phyloP scores from a whole-genome alignment of 2,888 invertebrate genomes.

The Zygothrica quintamaculata region DNA sequence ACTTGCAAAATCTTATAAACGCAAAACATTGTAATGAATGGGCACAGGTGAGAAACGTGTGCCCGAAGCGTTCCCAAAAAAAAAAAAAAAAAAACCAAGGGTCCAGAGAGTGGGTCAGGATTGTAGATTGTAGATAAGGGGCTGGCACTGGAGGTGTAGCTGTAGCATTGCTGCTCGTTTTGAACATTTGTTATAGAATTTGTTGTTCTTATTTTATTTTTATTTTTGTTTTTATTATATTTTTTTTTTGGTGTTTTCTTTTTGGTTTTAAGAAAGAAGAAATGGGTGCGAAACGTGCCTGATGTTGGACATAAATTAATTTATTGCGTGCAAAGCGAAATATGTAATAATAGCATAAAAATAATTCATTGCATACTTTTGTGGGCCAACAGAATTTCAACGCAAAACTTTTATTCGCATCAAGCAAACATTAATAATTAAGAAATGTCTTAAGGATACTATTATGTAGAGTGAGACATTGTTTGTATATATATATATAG shows the following conservation, averaged over 20 bases:
- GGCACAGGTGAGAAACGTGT: conserved; percentile 76
- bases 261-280: too few relatives aligned
- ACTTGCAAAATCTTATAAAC: conserved; percentile 72
- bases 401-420: conserved; percentile 67
- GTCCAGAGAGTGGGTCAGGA: neutral
- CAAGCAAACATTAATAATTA: conserved; percentile 70
- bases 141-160: neutral
- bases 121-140: neutral
- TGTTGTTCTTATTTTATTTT: neutral
- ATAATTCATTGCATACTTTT: conserved; percentile 76
- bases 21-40: conserved; percentile 74
- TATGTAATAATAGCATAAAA: conserved; percentile 63
- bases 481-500: too few relatives aligned
- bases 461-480: too few relatives aligned
- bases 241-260: conserved; percentile 11
- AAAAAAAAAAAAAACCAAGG: too few relatives aligned
- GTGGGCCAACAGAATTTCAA: conserved; percentile 10
- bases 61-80: conserved; percentile 22
- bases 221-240: neutral
- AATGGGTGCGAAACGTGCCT: conserved; percentile 71
- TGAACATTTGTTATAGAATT: conserved; percentile 12
- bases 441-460: conserved; percentile 52
- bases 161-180: neutral
- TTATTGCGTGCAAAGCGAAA: conserved; percentile 79
- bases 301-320: conserved; percentile 77